Conservation (phyloP, 1,140 invertebrate species). For the Protaetia brevitarsis region DNA sequence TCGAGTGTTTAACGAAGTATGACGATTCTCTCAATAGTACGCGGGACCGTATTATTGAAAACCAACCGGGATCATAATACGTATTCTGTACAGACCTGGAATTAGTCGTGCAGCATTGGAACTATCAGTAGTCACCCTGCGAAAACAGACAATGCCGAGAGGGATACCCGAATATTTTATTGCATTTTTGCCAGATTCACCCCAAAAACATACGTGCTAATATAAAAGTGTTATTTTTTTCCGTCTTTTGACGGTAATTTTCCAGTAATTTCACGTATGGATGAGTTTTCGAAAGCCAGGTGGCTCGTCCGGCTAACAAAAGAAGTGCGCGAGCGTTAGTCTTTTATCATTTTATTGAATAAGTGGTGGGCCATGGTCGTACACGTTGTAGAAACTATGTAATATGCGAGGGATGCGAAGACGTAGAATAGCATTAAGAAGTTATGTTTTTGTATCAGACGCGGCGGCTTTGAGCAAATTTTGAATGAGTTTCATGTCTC, state of each 20-base stretch:
- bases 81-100: not conserved
- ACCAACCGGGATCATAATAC: not conserved
- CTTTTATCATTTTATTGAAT: conserved; percentile 14
- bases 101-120: not conserved
- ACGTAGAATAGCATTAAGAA: conserved; percentile 3
- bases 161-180: not conserved
- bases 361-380: not conserved
- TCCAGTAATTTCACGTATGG: not conserved
- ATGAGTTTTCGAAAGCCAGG: not conserved
- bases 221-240: conserved; percentile 1
- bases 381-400: not conserved
- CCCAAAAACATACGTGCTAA: not conserved
- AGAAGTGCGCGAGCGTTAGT: not conserved
- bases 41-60: not conserved
- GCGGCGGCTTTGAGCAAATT: too few species aligned
- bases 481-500: too few species aligned
- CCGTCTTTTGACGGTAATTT: conserved; percentile 9
- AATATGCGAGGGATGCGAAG: not conserved
- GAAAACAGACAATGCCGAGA: not conserved
- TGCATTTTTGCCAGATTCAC: conserved; percentile 7
- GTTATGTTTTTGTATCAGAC: too few species aligned
- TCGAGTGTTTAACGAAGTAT: not conserved
- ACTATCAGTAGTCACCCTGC: not conserved
- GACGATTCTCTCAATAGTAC: not conserved
- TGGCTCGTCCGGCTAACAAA: conserved; percentile 1